Percentiles rank a stretch among this genome's conserved stretches.
Conservation (phyloP, 2,113 vertebrate genomes). For the Eurypyga helias region DNA sequence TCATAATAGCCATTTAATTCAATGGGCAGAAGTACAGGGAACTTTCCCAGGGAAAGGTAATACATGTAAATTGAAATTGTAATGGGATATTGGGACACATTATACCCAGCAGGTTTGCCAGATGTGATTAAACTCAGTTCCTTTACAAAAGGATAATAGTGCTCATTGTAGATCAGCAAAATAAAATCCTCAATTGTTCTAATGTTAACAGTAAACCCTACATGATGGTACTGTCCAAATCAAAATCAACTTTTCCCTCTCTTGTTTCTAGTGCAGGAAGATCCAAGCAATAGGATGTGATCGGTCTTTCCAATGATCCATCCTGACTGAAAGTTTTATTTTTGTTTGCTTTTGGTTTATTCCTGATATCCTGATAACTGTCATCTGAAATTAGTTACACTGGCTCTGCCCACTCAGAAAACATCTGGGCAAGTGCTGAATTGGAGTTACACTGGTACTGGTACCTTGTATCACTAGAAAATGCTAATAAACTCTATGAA, state of each 20-base stretch:
- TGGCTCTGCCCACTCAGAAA: not conserved
- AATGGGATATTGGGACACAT: conserved; percentile 57
- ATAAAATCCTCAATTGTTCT: not conserved
- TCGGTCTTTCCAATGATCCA: not conserved
- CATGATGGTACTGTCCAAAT: not conserved
- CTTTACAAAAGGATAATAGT: not conserved
- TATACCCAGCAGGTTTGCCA: conserved; percentile 41
- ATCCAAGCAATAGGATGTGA: not conserved
- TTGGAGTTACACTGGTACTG: not conserved
- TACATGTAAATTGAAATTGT: conserved; percentile 59
- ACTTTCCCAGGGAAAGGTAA: conserved; percentile 55
- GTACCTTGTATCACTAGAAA: not conserved
- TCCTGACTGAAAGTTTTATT: not conserved
- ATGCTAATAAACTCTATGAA: not conserved
- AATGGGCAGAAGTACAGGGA: not conserved
- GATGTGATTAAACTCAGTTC: conserved; percentile 48
- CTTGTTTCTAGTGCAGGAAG: not conserved
- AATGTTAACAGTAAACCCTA: not conserved
- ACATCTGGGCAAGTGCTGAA: not conserved
- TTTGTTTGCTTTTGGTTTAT: not conserved
- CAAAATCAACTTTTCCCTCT: not conserved
- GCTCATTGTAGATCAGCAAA: not conserved
- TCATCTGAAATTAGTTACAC: not conserved
- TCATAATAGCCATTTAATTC: conserved; percentile 61
- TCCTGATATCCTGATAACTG: not conserved